Conservation (phyloP, 2,888 invertebrate genomes). For the Nemapogon koenigi region DNA sequence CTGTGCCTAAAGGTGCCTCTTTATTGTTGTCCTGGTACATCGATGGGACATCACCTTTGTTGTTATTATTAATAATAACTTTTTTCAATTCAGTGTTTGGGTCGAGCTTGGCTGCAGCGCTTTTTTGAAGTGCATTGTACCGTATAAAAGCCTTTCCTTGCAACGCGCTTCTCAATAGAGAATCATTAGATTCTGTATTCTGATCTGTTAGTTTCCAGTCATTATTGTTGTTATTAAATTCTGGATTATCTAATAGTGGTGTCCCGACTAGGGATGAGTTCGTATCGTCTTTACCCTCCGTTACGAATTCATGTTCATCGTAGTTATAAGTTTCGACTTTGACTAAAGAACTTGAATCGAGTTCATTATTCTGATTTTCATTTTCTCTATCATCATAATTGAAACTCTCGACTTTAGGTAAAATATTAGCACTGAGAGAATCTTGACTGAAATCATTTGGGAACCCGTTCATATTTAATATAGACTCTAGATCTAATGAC, state of each 20-base stretch:
- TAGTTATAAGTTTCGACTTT: constrained; percentile 51
- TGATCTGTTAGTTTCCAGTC: constrained; percentile 83
- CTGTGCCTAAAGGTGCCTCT: constrained; percentile 35
- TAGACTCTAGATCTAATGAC: constrained; percentile 79
- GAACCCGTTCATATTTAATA: constrained; percentile 74
- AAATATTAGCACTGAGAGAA: constrained; percentile 48
- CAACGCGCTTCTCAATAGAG: constrained; percentile 79
- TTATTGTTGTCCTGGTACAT: constrained; percentile 56
- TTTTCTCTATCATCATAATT: constrained; percentile 81
- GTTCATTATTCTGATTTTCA: constrained; percentile 76
- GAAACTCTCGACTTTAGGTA: constrained; percentile 76
- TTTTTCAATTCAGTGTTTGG: constrained; percentile 43
- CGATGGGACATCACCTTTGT: constrained; percentile 60
- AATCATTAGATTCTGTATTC: constrained; percentile 72
- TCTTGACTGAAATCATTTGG: constrained; percentile 66
- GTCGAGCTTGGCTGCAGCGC: constrained; percentile 47
- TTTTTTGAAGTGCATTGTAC: constrained; percentile 64
- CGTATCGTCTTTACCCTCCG: constrained; percentile 47
- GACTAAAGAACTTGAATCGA: constrained; percentile 67
- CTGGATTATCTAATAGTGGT: constrained; percentile 57
- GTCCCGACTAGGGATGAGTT: constrained; percentile 52
- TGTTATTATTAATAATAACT: constrained; percentile 51
- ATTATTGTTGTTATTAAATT: constrained; percentile 78
- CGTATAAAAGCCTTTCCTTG: constrained; percentile 76
- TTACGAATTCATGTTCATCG: constrained; percentile 44